Conservation (phyloP, 1,140 invertebrate genomes). For the Drosophila santomea region DNA sequence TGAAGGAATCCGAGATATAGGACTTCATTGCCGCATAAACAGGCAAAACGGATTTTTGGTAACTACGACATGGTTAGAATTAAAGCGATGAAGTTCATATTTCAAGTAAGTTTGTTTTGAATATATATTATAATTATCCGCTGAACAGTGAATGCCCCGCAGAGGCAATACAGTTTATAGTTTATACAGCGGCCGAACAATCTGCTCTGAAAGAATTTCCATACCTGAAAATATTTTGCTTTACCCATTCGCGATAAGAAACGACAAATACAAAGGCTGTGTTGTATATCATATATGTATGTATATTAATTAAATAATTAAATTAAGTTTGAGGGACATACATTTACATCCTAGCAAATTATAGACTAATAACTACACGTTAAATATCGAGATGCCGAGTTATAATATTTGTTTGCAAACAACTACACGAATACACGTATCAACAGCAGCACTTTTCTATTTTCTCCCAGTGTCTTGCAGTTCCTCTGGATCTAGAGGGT, state of each 20-base stretch:
- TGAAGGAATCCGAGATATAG: too few species aligned
- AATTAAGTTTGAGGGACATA: conserved; percentile 81
- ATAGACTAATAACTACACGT: conserved; percentile 81
- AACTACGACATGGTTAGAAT: too few species aligned
- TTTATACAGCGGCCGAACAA: too few species aligned
- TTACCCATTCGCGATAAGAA: background rate
- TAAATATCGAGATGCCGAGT: conserved; percentile 82
- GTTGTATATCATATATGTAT: conserved; percentile 77
- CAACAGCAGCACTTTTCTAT: conserved; percentile 60
- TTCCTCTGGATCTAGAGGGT: conserved; percentile 12
- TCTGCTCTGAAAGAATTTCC: background rate
- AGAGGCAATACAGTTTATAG: too few species aligned
- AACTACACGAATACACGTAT: conserved; percentile 81
- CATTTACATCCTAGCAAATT: conserved; percentile 81
- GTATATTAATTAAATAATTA: conserved; percentile 83
- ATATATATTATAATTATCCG: too few species aligned
- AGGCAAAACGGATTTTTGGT: too few species aligned
- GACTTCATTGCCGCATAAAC: too few species aligned
- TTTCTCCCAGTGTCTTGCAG: conserved; percentile 12
- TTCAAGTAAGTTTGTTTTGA: too few species aligned
- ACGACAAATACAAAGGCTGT: conserved; percentile 7
- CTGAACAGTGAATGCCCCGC: too few species aligned
- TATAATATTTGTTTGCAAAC: conserved; percentile 75
- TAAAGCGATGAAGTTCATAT: too few species aligned
- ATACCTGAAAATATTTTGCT: background rate